Evolutionary conservation across 2,113 vertebrate genomes (phyloP).

Genomic region (Strigops habroptila): DNA sequence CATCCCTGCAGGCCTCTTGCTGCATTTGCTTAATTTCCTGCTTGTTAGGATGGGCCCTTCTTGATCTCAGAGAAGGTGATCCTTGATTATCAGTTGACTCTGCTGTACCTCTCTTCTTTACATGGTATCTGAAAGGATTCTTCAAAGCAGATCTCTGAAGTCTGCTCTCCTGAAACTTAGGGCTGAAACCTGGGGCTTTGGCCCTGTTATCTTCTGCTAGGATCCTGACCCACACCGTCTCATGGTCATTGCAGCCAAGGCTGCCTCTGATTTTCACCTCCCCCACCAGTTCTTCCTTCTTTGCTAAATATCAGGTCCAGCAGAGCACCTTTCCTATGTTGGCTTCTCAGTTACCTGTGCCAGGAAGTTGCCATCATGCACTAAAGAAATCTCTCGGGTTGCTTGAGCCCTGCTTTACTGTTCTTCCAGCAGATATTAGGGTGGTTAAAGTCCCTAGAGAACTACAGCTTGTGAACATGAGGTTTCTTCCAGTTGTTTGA

Average conservation of each 20-base stretch:
- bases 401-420: not conserved
- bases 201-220: not conserved
- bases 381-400: not conserved
- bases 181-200: not conserved
- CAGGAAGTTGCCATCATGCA: not conserved
- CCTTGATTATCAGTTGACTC: not conserved
- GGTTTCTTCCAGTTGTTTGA: not conserved
- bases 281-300: not conserved
- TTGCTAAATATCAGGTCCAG: not conserved
- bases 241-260: not conserved
- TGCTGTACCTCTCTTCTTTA: not conserved
- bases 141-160: not conserved
- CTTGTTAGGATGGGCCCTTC: not conserved
- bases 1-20: not conserved
- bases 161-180: not conserved
- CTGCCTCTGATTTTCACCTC: not conserved
- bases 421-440: not conserved
- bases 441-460: not conserved
- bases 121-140: not conserved
- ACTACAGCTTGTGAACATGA: not conserved
- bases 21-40: not conserved
- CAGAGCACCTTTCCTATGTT: not conserved
- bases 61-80: not conserved
- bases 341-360: not conserved
- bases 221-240: not conserved